phyloP scores from a whole-genome alignment of 2,797 vertebrate genomes.

The Hephaestus fuliginosus region DNA sequence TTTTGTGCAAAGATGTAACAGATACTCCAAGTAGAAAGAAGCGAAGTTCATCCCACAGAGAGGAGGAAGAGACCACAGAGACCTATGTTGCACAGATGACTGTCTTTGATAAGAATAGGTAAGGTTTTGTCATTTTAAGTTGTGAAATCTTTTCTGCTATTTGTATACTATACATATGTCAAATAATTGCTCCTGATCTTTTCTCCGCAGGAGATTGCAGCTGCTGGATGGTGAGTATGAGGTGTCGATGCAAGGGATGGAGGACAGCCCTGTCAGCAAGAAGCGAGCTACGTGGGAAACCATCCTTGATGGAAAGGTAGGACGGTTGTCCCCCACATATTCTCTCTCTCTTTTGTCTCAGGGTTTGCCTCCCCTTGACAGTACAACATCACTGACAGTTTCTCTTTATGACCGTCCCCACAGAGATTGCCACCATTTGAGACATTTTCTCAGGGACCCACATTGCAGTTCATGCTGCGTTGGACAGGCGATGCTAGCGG shows the following conservation, averaged over 20 bases:
- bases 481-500: conserved; percentile 95
- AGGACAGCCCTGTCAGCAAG: conserved; percentile 97
- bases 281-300: conserved; percentile 99
- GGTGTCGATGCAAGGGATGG: conserved; percentile 99
- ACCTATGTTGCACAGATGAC: conserved; percentile 98
- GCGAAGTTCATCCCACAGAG: conserved; percentile 91
- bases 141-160: neutral
- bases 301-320: conserved; percentile 97
- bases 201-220: conserved; percentile 90
- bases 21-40: conserved; percentile 91
- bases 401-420: neutral
- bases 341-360: neutral
- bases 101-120: conserved; percentile 99
- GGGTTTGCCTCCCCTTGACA: neutral
- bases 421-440: conserved; percentile 98
- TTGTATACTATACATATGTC: neutral
- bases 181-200: neutral
- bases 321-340: neutral
- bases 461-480: conserved; percentile 97
- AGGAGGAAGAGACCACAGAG: conserved; percentile 92
- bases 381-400: neutral
- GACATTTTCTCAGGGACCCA: conserved; percentile 99
- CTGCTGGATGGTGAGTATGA: conserved; percentile 98
- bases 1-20: conserved; percentile 89
- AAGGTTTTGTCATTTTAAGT: conserved; percentile 12